Conservation (phyloP, 2,113 vertebrate genomes). For the human (Homo sapiens) region GRCh38 chr19:50677501-50678000, state of each 20-base stretch:
- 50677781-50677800: background rate
- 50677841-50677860: background rate
- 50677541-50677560: background rate
- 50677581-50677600: background rate
- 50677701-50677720: background rate
- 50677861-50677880: too few species aligned
- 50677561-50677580: background rate
- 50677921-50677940: background rate
- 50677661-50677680: background rate
- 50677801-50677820: background rate
- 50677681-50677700: background rate
- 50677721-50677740: background rate
- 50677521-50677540: background rate
- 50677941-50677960: background rate
- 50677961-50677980: too few species aligned
- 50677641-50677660: background rate
- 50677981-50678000: too few species aligned
- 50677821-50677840: too few species aligned
- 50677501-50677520: background rate
- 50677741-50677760: background rate
- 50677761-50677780: background rate
- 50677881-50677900: background rate
- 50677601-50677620: background rate
- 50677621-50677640: background rate
- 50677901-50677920: background rate